These are phyloP conservation scores for Mormyrus iriodes DNA, from an alignment of 2,113 vertebrate species.

Conservation along the genomic window DNA sequence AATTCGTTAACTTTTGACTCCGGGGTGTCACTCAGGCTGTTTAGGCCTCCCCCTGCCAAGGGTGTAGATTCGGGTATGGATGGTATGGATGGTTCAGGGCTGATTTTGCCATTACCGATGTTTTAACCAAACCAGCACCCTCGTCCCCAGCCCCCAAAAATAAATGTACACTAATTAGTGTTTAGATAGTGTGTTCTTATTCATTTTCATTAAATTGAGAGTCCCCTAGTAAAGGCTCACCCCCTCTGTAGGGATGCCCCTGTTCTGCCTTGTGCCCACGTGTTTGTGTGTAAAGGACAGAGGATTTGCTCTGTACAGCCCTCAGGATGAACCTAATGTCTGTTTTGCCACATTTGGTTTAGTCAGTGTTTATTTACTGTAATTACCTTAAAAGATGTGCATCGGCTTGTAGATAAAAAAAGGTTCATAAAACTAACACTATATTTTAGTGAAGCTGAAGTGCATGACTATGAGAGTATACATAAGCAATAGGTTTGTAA, in stretches of 20 bases:
- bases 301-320: not conserved
- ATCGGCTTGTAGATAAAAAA: not conserved
- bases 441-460: not conserved
- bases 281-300: not conserved
- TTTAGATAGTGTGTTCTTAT: not conserved
- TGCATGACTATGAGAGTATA: not conserved
- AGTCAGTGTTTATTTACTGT: not conserved
- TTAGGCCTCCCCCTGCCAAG: too few species aligned
- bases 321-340: not conserved
- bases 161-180: too few species aligned
- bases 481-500: not conserved
- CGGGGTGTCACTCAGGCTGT: not conserved
- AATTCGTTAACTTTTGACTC: not conserved
- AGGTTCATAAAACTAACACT: not conserved
- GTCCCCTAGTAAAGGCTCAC: not conserved
- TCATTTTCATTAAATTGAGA: not conserved
- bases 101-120: too few species aligned
- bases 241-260: not conserved
- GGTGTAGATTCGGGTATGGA: not conserved
- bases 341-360: not conserved
- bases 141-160: too few species aligned
- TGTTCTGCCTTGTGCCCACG: not conserved
- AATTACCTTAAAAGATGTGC: not conserved
- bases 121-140: too few species aligned
- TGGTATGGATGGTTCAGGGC: not conserved